Conservation (phyloP, 2,113 vertebrate species). For the Orthonyx spaldingii region DNA sequence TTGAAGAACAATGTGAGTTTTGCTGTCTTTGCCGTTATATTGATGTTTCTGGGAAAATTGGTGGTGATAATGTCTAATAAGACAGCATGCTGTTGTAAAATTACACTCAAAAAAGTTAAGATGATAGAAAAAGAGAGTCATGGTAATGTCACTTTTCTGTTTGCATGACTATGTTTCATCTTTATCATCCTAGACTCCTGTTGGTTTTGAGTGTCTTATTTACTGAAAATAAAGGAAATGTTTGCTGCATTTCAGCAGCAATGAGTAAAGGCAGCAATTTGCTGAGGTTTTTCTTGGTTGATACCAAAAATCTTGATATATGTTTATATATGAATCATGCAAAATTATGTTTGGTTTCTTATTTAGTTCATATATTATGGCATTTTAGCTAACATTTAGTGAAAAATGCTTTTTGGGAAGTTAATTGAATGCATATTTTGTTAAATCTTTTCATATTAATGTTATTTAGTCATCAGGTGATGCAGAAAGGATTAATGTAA, state of each 20-base stretch:
- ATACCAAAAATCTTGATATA: not conserved
- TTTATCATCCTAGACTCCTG: not conserved
- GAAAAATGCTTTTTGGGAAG: not conserved
- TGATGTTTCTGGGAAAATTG: slow-evolving; percentile 21
- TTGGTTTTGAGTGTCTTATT: not conserved
- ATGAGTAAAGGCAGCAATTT: not conserved
- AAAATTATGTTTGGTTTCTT: not conserved
- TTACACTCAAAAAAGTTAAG: not conserved
- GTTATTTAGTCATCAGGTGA: not conserved
- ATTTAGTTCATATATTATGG: not conserved
- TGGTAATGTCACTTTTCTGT: not conserved
- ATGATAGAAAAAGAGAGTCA: not conserved
- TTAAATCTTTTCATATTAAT: not conserved
- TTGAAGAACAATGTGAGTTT: not conserved
- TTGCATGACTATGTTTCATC: not conserved
- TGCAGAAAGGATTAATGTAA: not conserved
- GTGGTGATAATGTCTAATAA: not conserved
- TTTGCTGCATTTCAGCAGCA: not conserved
- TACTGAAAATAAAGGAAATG: not conserved
- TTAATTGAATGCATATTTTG: not conserved
- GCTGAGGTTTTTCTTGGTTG: not conserved
- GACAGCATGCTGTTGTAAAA: not conserved
- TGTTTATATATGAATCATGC: not conserved
- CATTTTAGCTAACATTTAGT: not conserved
- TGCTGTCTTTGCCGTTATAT: not conserved